Evolutionary conservation across 2,797 vertebrate genomes (phyloP), one percentile per base, ranked within the genome.

Genomic region (Vespertilio murinus): DNA sequence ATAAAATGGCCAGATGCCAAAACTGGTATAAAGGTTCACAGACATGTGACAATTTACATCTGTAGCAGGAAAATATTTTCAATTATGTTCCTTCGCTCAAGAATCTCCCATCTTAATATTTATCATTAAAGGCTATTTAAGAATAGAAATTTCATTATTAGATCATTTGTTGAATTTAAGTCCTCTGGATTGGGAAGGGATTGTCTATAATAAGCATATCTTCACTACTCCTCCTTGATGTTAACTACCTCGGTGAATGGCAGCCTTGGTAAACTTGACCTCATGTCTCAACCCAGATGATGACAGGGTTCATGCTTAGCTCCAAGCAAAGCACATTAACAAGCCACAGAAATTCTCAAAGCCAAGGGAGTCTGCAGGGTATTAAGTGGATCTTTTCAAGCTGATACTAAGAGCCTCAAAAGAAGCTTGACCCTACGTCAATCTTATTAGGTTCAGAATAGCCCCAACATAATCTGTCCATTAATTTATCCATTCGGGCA

Each of bases 31-130:
- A 95, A 86, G 0, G 47, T 73, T 96, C 94, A 95, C 86, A 94
- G 3, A 40, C 88, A 71, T 93, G 70, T 52, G 73, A 93, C 42
- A 87, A 95, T 95, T 97, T 95, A 82, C 61, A 92, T 95, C 59
- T 59, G 82, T 95, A 95, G 64, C 49, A 95, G 92, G 90, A 78
- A 90, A 92, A 93, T 82, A 78, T 82, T 98, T 95, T 88, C 79
- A 90, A 42, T 12, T 91, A 82, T 13, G 28, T 97, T 90, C 95
- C 88, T 78, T 96, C 83, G 79, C 33, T 40, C 5, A 79, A 70
- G 45, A 89, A 42, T 49, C 20, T 95, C 91, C 92, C 75, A 78
- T 61, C 10, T 97, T 90, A 97, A 69, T 73, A 69, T 69, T 28
- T 84, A 77, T 18, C 38, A 23, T 45, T 7, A 38, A 81, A 38